These are phyloP conservation scores for Conchocele bisecta DNA, from an alignment of 2,888 invertebrate genomes.

Conservation along the genomic window DNA sequence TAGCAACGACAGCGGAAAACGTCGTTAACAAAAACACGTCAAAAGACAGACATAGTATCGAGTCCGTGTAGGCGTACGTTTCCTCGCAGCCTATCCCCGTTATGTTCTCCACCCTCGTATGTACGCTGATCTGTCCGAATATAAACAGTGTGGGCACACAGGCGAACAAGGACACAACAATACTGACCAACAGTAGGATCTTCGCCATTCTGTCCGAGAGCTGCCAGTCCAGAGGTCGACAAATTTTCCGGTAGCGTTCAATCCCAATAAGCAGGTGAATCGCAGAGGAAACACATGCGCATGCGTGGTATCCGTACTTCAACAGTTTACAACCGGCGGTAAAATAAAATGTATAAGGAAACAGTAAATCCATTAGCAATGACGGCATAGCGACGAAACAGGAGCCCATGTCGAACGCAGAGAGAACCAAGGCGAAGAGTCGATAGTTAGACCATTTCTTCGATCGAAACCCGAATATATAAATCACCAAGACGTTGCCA, in stretches of 20 bases:
- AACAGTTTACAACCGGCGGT: not conserved
- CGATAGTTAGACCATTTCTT: not conserved
- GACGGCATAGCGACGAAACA: not conserved
- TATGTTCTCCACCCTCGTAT: not conserved
- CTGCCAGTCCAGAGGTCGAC: not conserved
- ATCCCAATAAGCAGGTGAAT: conserved; percentile 4
- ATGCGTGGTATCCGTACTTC: not conserved
- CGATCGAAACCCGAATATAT: not conserved
- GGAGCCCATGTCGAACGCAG: not conserved
- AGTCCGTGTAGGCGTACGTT: not conserved
- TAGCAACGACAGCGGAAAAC: not conserved
- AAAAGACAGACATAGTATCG: not conserved
- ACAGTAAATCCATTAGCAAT: not conserved
- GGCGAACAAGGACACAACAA: not conserved
- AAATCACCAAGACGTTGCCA: not conserved
- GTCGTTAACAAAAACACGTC: not conserved
- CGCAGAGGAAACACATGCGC: not conserved
- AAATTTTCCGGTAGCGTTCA: conserved; percentile 5
- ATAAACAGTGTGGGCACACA: not conserved
- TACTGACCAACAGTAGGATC: not conserved
- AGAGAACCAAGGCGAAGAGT: conserved; percentile 1
- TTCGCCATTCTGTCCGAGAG: not conserved
- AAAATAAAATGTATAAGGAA: not conserved
- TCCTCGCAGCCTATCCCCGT: not conserved
- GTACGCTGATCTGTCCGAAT: not conserved